Base-by-base conservation (phyloP, 2,113 vertebrate species). In the Mobula birostris region DNA sequence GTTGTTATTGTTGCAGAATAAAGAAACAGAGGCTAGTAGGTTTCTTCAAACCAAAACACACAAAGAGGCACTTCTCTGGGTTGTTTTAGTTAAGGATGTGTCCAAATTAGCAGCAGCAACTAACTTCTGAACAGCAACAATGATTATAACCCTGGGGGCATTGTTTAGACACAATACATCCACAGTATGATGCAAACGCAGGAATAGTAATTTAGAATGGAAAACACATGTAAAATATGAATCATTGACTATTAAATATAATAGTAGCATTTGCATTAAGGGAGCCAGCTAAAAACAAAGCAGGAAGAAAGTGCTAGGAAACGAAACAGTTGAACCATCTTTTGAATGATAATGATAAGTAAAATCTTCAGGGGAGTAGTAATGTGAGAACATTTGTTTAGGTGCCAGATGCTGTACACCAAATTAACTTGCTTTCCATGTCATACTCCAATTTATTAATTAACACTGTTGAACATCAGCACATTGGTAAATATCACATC, bases 71-170 rank as follows among this genome's bases (percentile, higher is more conserved):
- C 56, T 87, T 87, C 83, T 61, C 48, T 63, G 48, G 48, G 48
- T 48, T 48, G 56, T 61, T 61, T 61, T 87, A 14, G 83, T 56
- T 61, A 61, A 4, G 56, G 83, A 61, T 87, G 27, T 87, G 56
- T 61, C 83, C 27, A 87, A 61, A 87, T 27, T 87, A 87, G 61
- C 83, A 87, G 48, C 83, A 87, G 56, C 48, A 87, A 61, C 58
- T 87, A 61, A 56, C 83, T 87, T 82, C 61, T 56, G 58, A 87
- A 87, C 56, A 61, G 1, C 83, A 24, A 63, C 61, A 48, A 87
- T 87, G 83, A 61, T 61, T 87, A 87, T 87, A 61, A 87, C 83
- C 56, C 61, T 11, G 11, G 83, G 27, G 61, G 83, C 83, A 63
- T 61, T 83, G 48, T 83, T 87, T 29, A 61, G 24, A 61, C 27